These are phyloP conservation scores for Fregetta grallaria DNA, from an alignment of 2,113 vertebrate genomes.

Conservation along the genomic window DNA sequence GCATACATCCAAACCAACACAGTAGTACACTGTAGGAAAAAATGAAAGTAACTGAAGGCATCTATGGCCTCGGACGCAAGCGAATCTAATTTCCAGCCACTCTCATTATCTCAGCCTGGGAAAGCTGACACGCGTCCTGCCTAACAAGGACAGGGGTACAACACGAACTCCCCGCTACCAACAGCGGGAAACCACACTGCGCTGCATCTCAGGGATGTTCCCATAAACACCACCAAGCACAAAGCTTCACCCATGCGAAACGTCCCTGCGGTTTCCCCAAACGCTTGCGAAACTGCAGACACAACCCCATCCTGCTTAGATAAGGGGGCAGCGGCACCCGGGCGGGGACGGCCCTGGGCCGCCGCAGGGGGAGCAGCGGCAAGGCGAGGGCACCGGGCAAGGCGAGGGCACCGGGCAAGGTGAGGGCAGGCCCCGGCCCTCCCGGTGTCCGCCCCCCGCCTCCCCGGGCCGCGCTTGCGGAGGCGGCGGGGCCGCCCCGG, in stretches of 20 bases:
- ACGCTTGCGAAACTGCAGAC: constrained; percentile 26
- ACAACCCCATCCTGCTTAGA: neutral
- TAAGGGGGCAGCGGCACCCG: neutral
- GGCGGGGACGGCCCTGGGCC: neutral
- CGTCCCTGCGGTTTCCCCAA: neutral
- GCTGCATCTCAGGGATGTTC: neutral
- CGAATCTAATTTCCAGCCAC: neutral
- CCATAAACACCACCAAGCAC: neutral
- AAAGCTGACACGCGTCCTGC: neutral
- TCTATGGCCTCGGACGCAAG: neutral
- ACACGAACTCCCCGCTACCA: neutral
- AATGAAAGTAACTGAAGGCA: neutral
- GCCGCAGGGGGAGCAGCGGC: neutral
- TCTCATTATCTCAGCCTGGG: neutral
- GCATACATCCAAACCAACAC: neutral
- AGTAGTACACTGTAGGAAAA: neutral
- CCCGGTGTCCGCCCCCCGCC: neutral
- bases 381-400: neutral
- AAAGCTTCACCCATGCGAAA: neutral
- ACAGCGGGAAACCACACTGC: neutral
- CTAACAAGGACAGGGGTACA: neutral
- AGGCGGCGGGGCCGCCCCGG: neutral
- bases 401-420: neutral
- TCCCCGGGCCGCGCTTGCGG: neutral
- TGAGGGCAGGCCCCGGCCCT: neutral